Evolutionary conservation across 2,113 vertebrate genomes (phyloP).

Genomic region (Poicephalus gulielmi): DNA sequence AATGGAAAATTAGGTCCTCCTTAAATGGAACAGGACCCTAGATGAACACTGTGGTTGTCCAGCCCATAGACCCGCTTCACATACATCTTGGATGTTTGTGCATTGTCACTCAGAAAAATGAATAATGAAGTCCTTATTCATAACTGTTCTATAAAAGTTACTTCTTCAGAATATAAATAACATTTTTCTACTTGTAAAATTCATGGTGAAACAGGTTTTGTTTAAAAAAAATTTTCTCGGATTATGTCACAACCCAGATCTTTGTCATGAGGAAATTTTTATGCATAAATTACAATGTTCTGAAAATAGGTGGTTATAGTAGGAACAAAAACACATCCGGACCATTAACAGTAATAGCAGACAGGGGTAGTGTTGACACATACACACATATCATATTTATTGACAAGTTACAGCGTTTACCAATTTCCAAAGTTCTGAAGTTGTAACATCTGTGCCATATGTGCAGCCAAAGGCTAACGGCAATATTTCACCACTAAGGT

Average conservation of each 20-base stretch:
- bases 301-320: background rate
- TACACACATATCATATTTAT: background rate
- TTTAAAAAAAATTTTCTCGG: background rate
- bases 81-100: background rate
- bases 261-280: background rate
- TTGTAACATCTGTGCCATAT: background rate
- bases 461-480: conserved; percentile 28
- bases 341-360: background rate
- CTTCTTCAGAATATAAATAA: background rate
- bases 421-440: conserved; percentile 16
- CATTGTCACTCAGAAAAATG: background rate
- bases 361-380: background rate
- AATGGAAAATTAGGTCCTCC: background rate
- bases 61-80: background rate
- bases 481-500: conserved; percentile 51
- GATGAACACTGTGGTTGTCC: background rate
- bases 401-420: background rate
- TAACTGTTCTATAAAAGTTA: background rate
- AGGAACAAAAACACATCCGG: background rate
- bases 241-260: background rate
- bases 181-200: background rate
- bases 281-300: background rate
- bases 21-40: background rate
- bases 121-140: background rate
- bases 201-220: background rate